These are phyloP conservation scores for Physeter macrocephalus DNA, from an alignment of 2,113 vertebrate species.

Conservation along the genomic window DNA sequence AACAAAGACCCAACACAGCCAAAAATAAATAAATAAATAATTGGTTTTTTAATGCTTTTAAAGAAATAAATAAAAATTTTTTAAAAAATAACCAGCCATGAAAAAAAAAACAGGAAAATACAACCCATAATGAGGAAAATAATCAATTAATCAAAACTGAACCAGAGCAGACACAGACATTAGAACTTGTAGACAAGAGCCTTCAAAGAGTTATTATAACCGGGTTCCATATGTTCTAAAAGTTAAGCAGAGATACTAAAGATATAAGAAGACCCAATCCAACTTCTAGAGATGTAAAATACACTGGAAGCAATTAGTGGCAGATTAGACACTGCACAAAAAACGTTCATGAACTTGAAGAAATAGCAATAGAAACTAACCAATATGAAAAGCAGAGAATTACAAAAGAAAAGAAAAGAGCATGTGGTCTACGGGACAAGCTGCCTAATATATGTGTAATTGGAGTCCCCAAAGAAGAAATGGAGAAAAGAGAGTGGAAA, in stretches of 20 bases:
- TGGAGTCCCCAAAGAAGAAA: neutral
- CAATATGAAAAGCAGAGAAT: neutral
- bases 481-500: neutral
- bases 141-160: neutral
- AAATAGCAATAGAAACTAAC: neutral
- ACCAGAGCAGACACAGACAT: neutral
- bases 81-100: neutral
- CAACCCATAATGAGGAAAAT: neutral
- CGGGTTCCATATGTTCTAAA: neutral
- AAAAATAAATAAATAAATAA: too few species aligned
- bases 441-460: neutral
- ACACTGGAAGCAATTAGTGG: neutral
- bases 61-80: too few species aligned
- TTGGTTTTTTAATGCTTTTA: too few species aligned
- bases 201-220: neutral
- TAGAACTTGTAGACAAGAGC: neutral
- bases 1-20: too few species aligned
- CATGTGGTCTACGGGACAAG: neutral
- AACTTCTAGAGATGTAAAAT: neutral
- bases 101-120: neutral
- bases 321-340: neutral
- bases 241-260: neutral
- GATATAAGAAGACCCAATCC: neutral
- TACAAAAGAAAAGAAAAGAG: neutral
- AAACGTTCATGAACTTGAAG: neutral